Evolutionary conservation across 2,113 vertebrate genomes (phyloP).

Genomic region (Catharus fuscescens): DNA sequence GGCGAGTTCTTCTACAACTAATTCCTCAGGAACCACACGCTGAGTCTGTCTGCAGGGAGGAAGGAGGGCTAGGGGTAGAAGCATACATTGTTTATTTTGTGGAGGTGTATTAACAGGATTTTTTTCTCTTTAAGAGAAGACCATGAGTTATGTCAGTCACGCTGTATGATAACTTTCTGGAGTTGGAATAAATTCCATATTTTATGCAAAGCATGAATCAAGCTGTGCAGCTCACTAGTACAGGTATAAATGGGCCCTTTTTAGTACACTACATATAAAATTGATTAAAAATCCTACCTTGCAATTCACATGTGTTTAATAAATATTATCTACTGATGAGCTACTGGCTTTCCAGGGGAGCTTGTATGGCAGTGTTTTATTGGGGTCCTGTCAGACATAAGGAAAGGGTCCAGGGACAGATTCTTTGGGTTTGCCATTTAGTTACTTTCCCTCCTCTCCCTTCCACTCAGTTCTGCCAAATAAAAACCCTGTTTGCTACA

Average conservation of each 20-base stretch:
- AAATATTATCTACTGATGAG: background rate
- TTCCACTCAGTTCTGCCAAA: background rate
- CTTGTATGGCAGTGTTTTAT: background rate
- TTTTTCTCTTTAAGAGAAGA: constrained; percentile 51
- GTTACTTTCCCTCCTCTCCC: background rate
- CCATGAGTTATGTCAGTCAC: constrained; percentile 37
- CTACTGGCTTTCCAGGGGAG: background rate
- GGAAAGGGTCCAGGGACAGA: background rate
- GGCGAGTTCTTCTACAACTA: constrained; percentile 75
- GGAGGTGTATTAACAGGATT: constrained; percentile 12
- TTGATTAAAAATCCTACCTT: background rate
- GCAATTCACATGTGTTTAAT: background rate
- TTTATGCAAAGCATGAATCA: background rate
- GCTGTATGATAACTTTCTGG: constrained; percentile 36
- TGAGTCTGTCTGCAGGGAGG: constrained; percentile 76
- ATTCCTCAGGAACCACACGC: constrained; percentile 79
- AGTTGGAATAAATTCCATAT: background rate
- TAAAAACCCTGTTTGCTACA: background rate
- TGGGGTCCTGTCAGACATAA: background rate
- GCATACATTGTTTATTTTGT: constrained; percentile 56
- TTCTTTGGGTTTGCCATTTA: background rate
- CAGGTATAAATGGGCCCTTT: constrained; percentile 2
- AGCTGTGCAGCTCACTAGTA: background rate
- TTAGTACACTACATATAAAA: background rate
- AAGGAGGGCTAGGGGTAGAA: constrained; percentile 23